Percentiles rank a stretch among this genome's conserved stretches.
These are phyloP conservation scores for Lepidonotus clava DNA, from an alignment of 2,888 invertebrate genomes.

Conservation along the genomic window DNA sequence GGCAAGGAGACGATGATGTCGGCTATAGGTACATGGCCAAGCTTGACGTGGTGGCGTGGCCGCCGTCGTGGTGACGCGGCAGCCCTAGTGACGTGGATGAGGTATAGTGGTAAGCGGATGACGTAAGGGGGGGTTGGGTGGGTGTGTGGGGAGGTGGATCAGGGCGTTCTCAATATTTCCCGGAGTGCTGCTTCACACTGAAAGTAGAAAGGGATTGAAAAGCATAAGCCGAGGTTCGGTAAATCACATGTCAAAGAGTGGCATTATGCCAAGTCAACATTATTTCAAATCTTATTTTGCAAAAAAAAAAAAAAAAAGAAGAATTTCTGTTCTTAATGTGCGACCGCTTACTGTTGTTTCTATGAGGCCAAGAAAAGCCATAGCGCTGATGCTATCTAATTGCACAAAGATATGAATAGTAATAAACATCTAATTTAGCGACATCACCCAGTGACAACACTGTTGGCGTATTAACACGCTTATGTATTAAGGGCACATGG, in stretches of 20 bases:
- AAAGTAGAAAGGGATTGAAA: slow-evolving; percentile 60
- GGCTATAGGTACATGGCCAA: slow-evolving; percentile 27
- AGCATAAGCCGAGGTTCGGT: background rate
- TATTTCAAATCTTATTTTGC: too few species aligned
- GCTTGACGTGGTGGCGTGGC: background rate
- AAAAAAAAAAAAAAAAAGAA: too few species aligned
- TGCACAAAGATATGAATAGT: too few species aligned
- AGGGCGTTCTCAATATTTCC: slow-evolving; percentile 59
- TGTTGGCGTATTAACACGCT: too few species aligned
- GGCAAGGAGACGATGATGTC: background rate
- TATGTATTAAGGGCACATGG: too few species aligned
- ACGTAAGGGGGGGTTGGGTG: background rate
- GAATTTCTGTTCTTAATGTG: too few species aligned
- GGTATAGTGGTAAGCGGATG: slow-evolving; percentile 41
- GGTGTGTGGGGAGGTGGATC: background rate
- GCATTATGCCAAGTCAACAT: too few species aligned
- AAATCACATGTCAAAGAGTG: background rate
- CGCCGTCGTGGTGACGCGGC: background rate
- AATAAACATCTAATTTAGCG: too few species aligned
- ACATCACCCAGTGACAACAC: too few species aligned
- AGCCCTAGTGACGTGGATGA: slow-evolving; percentile 40
- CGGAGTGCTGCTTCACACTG: slow-evolving; percentile 71
- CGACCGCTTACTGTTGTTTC: too few species aligned
- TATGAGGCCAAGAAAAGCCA: too few species aligned
- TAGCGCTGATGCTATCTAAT: too few species aligned